Base-by-base conservation (phyloP, 2,888 invertebrate species). In the Sarcophaga caerulescens region DNA sequence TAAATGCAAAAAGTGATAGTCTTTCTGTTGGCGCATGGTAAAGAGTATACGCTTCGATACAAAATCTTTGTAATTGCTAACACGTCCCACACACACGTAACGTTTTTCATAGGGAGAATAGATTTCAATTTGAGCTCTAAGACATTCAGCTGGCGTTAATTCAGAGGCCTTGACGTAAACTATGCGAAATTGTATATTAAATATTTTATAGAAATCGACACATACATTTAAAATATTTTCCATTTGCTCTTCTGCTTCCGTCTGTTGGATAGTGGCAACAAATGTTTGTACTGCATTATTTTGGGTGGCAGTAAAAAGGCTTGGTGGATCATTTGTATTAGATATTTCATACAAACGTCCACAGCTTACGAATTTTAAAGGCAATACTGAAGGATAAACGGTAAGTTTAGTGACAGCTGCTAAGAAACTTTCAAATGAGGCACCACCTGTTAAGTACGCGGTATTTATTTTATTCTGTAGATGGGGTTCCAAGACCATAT, bases 1-100 rank as follows among this genome's bases (percentile, higher is more conserved):
- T 57, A 97, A 91, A 89, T 95, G 94, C 12, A 96, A 94, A 91
- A 96, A 97, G 57, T 93, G 92, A 62, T 94, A 93, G 62, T 94
- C 93, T 85, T 95, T 95, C 12, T 94, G 93, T 63, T 95, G 94
- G 44, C 94, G 94, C 90, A 95, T 96, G 63, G 94, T 95, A 87
- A 97, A 96, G 89, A 96, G 93, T 66, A 98, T 93, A 82, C 98
- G 94, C 92, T 97, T 97, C 89, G 97, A 96, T 45, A 97, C 94
- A 90, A 95, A 98, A 89, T 96, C 95, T 12, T 95, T 95, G 89
- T 95, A 96, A 66, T 96, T 90, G 23, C 97, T 96, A 60, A 98
- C 90, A 92, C 95, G 94, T 0, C 96, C 97, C 62, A 97, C 95
- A 93, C 96, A 96, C 17, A 97, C 91, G 90, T 96, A 97, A 14